These are phyloP conservation scores for Nannobrachium achirus DNA, from an alignment of 2,113 vertebrate species.

Conservation along the genomic window DNA sequence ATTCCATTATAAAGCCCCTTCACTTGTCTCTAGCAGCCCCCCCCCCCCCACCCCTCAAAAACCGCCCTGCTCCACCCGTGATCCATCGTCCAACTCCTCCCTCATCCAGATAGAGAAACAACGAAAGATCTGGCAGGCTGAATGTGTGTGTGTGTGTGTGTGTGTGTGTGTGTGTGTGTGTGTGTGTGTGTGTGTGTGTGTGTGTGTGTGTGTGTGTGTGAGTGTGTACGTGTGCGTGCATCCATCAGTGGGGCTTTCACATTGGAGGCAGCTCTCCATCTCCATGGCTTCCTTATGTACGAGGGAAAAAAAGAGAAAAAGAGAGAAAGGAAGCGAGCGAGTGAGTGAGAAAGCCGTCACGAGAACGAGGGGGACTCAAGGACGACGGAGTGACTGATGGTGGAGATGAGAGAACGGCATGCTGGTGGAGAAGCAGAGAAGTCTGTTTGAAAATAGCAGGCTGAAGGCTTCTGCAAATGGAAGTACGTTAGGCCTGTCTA, in stretches of 20 bases:
- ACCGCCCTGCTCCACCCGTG: slow-evolving; percentile 3
- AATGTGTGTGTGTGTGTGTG: slow-evolving; percentile 1
- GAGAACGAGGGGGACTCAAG: slow-evolving; percentile 50
- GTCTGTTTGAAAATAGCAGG: slow-evolving; percentile 31
- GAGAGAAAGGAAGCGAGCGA: background rate
- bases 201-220: slow-evolving; percentile 25
- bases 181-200: slow-evolving; percentile 24
- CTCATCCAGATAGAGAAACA: slow-evolving; percentile 1
- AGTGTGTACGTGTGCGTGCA: slow-evolving; percentile 12
- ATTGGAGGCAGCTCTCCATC: slow-evolving; percentile 43
- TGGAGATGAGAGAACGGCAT: slow-evolving; percentile 32
- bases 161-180: slow-evolving; percentile 29
- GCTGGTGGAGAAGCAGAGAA: too few relatives aligned
- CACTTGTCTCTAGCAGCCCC: slow-evolving; percentile 22
- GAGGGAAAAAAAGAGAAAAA: slow-evolving; percentile 13
- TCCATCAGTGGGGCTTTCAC: slow-evolving; percentile 34
- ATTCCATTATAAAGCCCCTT: slow-evolving; percentile 54
- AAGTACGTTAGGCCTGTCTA: slow-evolving; percentile 10
- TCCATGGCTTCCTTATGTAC: slow-evolving; percentile 58
- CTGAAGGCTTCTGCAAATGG: slow-evolving; percentile 11
- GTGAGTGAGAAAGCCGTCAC: slow-evolving; percentile 29
- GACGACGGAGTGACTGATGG: slow-evolving; percentile 43
- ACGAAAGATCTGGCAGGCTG: slow-evolving; percentile 10
- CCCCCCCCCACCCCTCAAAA: background rate
- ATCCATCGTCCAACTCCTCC: slow-evolving; percentile 32